These are phyloP conservation scores for Pterocles burchelli DNA, from an alignment of 2,113 vertebrate species.

Conservation along the genomic window DNA sequence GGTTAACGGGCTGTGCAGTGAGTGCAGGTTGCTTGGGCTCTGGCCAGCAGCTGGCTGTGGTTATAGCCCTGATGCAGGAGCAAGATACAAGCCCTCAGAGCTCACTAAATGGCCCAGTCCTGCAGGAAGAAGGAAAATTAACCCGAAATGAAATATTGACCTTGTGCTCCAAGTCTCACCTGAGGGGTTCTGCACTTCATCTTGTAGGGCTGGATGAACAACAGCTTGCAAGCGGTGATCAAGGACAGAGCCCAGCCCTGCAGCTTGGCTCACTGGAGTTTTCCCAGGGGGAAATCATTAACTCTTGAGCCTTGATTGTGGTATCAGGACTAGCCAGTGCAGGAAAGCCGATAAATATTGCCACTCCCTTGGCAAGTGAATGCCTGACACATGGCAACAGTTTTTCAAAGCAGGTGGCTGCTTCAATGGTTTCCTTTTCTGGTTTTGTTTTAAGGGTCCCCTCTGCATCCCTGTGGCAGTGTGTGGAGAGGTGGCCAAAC, in stretches of 20 bases:
- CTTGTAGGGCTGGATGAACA: background rate
- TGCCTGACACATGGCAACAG: background rate
- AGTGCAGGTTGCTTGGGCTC: background rate
- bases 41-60: background rate
- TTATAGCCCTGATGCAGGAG: background rate
- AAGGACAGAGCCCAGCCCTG: slow-evolving; percentile 44
- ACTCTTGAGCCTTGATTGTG: slow-evolving; percentile 31
- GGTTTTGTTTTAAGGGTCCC: background rate
- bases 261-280: background rate
- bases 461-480: background rate
- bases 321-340: background rate
- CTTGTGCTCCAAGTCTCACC: background rate
- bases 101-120: background rate
- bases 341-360: background rate
- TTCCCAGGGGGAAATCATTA: slow-evolving; percentile 54
- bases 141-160: background rate
- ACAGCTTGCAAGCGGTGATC: background rate
- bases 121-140: background rate
- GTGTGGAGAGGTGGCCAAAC: background rate
- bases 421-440: background rate
- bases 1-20: background rate
- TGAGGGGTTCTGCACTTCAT: background rate
- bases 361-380: slow-evolving; percentile 13
- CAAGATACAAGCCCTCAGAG: background rate
- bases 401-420: background rate